These are phyloP conservation scores for Galaxea fascicularis DNA, from an alignment of 92 coral and sea anemone species.

Conservation along the genomic window DNA sequence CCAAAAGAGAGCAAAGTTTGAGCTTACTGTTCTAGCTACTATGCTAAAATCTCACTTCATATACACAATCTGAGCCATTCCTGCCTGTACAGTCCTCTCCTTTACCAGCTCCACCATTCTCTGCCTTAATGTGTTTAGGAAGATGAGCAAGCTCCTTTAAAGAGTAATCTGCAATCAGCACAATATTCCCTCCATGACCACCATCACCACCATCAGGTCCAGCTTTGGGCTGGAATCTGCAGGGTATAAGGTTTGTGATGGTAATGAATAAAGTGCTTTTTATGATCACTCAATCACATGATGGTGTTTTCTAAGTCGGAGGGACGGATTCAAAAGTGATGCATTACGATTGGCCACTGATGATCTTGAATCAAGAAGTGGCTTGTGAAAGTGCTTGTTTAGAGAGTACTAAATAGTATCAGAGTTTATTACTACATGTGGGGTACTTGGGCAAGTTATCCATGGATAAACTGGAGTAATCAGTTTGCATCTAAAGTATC, in stretches of 20 bases:
- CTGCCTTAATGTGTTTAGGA: conserved; percentile 83
- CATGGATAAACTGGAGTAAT: no score
- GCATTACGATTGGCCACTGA: background rate
- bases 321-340: background rate
- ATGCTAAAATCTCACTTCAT: conserved; percentile 62
- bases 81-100: conserved; percentile 79
- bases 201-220: conserved; percentile 99
- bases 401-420: no score
- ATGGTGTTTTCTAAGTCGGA: no score
- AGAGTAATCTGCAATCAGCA: conserved; percentile 84
- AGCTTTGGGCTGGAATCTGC: conserved; percentile 89
- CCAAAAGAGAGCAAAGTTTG: no score
- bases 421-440: no score
- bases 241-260: background rate
- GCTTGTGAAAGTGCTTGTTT: no score
- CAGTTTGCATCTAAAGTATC: no score
- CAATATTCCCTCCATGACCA: conserved; percentile 87
- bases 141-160: conserved; percentile 86
- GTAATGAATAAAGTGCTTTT: background rate
- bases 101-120: conserved; percentile 84
- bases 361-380: no score
- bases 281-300: no score
- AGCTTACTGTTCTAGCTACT: background rate
- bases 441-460: no score
- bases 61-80: conserved; percentile 71